These are phyloP conservation scores for Petrolisthes cinctipes DNA, from an alignment of 2,888 invertebrate genomes.

Conservation along the genomic window DNA sequence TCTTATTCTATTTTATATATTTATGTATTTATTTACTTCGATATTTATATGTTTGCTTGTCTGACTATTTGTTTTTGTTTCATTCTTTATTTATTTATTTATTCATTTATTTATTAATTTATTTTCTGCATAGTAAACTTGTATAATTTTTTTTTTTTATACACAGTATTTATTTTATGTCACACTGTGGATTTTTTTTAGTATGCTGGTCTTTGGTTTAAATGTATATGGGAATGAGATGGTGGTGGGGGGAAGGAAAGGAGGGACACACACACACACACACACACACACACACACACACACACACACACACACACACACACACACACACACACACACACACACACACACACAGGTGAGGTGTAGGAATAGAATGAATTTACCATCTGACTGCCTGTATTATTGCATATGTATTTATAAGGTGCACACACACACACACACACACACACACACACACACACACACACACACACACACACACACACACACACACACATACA, in stretches of 20 bases:
- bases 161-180: neutral
- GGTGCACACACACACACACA: too few relatives aligned
- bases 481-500: constrained; percentile 1
- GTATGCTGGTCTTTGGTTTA: neutral
- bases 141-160: neutral
- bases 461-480: constrained; percentile 4
- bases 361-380: too few relatives aligned
- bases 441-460: neutral
- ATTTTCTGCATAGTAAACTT: too few relatives aligned
- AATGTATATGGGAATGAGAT: neutral
- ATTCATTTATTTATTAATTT: too few relatives aligned
- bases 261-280: neutral
- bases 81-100: too few relatives aligned
- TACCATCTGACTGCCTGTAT: too few relatives aligned
- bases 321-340: constrained; percentile 4
- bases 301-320: constrained; percentile 4
- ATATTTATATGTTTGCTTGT: too few relatives aligned
- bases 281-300: constrained; percentile 1
- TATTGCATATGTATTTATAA: too few relatives aligned
- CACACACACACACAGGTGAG: neutral
- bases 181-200: neutral
- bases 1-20: too few relatives aligned
- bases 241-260: neutral
- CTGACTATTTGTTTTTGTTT: too few relatives aligned
- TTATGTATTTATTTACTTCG: too few relatives aligned